Base-by-base conservation (phyloP, 1,140 invertebrate species). In the Zaprionus nigranus region DNA sequence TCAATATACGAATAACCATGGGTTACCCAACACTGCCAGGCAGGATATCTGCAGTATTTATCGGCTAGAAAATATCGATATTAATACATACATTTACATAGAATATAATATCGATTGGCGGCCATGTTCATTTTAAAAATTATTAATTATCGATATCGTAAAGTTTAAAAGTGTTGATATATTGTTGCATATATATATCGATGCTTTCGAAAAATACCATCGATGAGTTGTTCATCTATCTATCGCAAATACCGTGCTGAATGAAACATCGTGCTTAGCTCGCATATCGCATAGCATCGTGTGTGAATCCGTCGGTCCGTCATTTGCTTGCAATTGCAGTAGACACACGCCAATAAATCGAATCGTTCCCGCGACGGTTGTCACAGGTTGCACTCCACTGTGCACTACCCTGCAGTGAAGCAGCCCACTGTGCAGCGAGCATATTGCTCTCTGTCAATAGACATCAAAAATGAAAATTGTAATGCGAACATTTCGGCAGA, bases 391-490 rank as follows among this genome's bases (percentile, higher is more conserved):
- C 36, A 17, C n/a, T 17, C 38, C 22, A 24, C n/a, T 46, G 17
- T 26, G 20, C 20, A 51, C 9, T 34, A 34, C 30, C 30, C 30
- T 34, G 9, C 9, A 34, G 9, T 34, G 9, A 34, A 3, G 2
- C 9, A 7, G 13, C 5, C 40, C 40, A 17, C 40, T 51, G 46
- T 51, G 5, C 9, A 17, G 15, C 72, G 43, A 36, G 46, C 79
- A 56, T 62, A 66, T 69, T 60, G 61, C 59, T 62, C 68, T 78
- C 60, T 90, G 85, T 90, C 85, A 90, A 90, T 90, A 86, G 82
- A 90, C 85, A 90, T 90, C 86, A 90, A 90, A 90, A 90, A 90
- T 90, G 79, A 90, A 90, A 90, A 90, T 90, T 90, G 85, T 90
- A 90, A 90, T 90, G 63, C 83, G 83, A 88, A 86, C 69, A 88